Percentiles rank a stretch among this genome's conserved stretches.
Conservation (phyloP, 2,113 vertebrate species). For the Pseudopodoces humilis region DNA sequence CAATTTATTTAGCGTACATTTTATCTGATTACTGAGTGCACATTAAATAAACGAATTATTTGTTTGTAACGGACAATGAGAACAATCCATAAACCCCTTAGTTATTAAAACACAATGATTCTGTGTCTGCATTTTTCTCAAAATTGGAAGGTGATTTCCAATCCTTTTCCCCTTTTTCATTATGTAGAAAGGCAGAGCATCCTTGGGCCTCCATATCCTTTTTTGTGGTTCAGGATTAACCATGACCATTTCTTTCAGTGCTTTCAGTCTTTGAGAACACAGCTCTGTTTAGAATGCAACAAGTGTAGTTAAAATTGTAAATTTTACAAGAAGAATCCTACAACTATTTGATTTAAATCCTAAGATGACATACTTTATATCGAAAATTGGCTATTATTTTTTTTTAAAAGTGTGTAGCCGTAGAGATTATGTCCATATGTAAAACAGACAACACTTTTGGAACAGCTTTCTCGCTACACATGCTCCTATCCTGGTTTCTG, state of each 20-base stretch:
- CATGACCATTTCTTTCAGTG: neutral
- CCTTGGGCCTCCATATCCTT: neutral
- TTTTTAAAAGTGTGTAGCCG: neutral
- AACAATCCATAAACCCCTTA: neutral
- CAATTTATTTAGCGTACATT: slow-evolving; percentile 18
- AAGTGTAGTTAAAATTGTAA: neutral
- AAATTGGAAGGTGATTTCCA: neutral
- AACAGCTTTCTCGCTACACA: accelerated
- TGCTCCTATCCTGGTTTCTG: neutral
- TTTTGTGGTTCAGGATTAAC: neutral
- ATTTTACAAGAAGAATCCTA: neutral
- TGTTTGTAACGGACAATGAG: slow-evolving; percentile 21
- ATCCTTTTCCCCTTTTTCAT: neutral
- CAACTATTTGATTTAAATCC: neutral
- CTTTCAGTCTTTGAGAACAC: neutral
- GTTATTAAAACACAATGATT: neutral
- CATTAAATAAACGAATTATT: slow-evolving; percentile 10
- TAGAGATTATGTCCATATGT: neutral
- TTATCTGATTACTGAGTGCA: neutral
- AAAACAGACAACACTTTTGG: neutral
- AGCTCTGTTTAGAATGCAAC: neutral
- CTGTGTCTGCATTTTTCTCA: neutral
- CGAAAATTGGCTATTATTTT: neutral
- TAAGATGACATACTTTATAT: neutral
- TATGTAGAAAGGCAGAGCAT: neutral